phyloP scores from a whole-genome alignment of 2,888 invertebrate genomes.

The Acleris holmiana region DNA sequence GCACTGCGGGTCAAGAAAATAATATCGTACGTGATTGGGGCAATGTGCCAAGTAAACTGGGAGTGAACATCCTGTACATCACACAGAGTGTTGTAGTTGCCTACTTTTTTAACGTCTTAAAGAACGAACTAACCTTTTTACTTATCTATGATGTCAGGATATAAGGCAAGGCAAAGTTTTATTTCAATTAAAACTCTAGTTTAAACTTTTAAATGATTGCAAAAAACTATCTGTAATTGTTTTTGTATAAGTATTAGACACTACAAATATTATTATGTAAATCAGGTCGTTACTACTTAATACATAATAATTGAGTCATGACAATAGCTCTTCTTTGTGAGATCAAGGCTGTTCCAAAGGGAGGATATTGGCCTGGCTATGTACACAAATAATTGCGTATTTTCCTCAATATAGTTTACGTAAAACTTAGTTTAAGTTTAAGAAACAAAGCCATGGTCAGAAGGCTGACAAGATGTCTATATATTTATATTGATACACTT shows the following conservation, averaged over 20 bases:
- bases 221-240: constrained; percentile 14
- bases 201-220: not conserved
- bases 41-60: constrained; percentile 28
- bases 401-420: constrained; percentile 10
- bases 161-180: no score
- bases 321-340: constrained; percentile 32
- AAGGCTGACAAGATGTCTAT: constrained; percentile 13
- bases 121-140: no score
- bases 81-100: not conserved
- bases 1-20: constrained; percentile 33
- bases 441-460: constrained; percentile 21
- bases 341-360: constrained; percentile 37
- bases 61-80: constrained; percentile 8
- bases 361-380: constrained; percentile 35
- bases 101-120: no score
- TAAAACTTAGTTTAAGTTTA: constrained; percentile 6
- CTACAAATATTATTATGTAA: constrained; percentile 22
- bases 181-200: constrained; percentile 1
- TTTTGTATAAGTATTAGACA: constrained; percentile 8
- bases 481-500: constrained; percentile 1
- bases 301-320: constrained; percentile 36
- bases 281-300: constrained; percentile 24
- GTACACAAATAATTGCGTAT: constrained; percentile 2
- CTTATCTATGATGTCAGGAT: no score
- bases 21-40: constrained; percentile 36